Evolutionary conservation across 2,888 invertebrate species (phyloP), one percentile per base, ranked within the genome.

Genomic region (Mythimna loreyi): DNA sequence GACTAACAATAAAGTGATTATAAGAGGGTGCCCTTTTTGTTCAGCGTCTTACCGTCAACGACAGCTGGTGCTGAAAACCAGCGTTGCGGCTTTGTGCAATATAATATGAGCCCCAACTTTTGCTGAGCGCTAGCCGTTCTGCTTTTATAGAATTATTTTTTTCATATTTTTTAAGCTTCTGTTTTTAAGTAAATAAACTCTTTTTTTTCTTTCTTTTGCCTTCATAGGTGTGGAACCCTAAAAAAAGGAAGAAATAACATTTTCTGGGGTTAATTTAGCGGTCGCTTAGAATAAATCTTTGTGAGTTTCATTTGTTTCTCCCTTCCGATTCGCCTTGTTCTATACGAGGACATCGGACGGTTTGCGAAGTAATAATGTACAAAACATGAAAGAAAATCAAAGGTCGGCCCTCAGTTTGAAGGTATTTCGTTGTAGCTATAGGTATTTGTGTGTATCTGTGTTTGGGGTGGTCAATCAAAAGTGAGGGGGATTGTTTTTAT

Each of bases 231-330:
- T 16, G 40, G 40, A 16, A 40, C 16, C 16, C 16, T 40, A 40
- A 40, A 40, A n/a, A 45, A 77, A n/a, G 85, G 85, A 88, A 85
- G 81, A 85, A 87, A 85, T 87, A 89, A 89, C 89, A 88, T 75
- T 78, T 79, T 85, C 85, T 81, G 80, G 72, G 88, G 90, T 89
- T 89, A 90, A 90, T 91, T 90, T 89, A 85, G 83, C 86, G 83
- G 84, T 85, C 85, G 89, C 84, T 88, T 86, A 86, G 78, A 89
- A 91, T 91, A 92, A 92, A 92, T 91, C 89, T 90, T 85, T 72
- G 72, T 71, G 80, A 75, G 86, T 87, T 89, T 87, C 88, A 86
- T 90, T 80, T 75, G 55, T 91, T 90, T 85, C 86, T 85, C 84
- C 78, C 11, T 86, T 83, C 81, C 33, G 45, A 61, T 66, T 47